A percentile compares a stretch with the other conserved stretches of the same genome.
Conservation (phyloP, 2,888 invertebrate species). For the Oscheius sp. region DNA sequence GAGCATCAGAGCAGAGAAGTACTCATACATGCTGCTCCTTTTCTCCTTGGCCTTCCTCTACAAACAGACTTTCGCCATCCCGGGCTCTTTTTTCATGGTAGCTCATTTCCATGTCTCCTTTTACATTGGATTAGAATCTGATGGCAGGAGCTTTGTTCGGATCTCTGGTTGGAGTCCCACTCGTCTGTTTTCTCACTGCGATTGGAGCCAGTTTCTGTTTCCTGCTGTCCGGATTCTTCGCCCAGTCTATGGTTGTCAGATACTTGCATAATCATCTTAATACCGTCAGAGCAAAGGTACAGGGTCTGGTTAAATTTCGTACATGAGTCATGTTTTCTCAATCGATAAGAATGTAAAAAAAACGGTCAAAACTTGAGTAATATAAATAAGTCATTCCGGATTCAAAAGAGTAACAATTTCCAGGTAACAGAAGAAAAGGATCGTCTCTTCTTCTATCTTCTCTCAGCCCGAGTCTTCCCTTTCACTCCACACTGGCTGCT, state of each 20-base stretch:
- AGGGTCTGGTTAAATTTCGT: background rate
- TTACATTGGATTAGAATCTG: constrained; percentile 49
- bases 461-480: constrained; percentile 76
- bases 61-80: constrained; percentile 79
- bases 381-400: no score
- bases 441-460: constrained; percentile 47
- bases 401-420: background rate
- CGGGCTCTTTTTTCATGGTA: constrained; percentile 79
- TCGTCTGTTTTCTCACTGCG: constrained; percentile 49
- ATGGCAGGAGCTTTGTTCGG: constrained; percentile 61
- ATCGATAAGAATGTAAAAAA: no score
- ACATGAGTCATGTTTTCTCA: no score
- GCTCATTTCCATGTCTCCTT: constrained; percentile 39
- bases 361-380: no score
- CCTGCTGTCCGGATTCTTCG: constrained; percentile 48
- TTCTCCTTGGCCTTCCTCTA: constrained; percentile 78
- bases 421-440: constrained; percentile 39
- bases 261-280: constrained; percentile 35
- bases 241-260: constrained; percentile 47
- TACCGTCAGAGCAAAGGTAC: constrained; percentile 4
- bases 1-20: constrained; percentile 70
- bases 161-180: constrained; percentile 43
- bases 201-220: constrained; percentile 56
- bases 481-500: constrained; percentile 79
- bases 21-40: constrained; percentile 75